phyloP scores from a whole-genome alignment of 2,888 invertebrate genomes.

The Stramonita haemastoma region DNA sequence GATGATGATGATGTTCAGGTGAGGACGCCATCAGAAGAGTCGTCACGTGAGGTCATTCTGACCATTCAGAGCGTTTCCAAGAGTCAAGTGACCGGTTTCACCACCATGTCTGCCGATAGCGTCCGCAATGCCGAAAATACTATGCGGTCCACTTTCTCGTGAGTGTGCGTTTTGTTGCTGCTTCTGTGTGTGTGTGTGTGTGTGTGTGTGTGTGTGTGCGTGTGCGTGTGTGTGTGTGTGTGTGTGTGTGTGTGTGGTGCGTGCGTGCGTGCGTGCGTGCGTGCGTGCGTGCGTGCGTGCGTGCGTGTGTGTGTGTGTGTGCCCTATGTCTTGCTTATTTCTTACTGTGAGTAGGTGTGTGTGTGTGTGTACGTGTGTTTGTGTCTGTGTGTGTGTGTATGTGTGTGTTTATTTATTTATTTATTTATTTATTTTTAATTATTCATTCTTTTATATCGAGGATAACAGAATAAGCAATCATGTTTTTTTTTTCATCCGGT shows the following conservation, averaged over 20 bases:
- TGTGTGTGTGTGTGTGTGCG: not conserved
- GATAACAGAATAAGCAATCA: too few relatives aligned
- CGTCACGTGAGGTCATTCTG: slow-evolving; percentile 47
- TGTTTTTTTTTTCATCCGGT: too few relatives aligned
- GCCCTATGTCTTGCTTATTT: not conserved
- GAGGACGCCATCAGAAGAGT: slow-evolving; percentile 43
- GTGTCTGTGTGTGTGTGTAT: too few relatives aligned
- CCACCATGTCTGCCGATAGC: not conserved
- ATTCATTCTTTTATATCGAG: too few relatives aligned
- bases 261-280: not conserved
- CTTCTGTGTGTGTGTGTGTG: not conserved
- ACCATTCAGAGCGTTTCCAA: slow-evolving; percentile 41
- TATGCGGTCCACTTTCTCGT: not conserved
- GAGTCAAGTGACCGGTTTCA: slow-evolving; percentile 24
- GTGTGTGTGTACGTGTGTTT: too few relatives aligned
- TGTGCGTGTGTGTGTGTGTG: too few relatives aligned
- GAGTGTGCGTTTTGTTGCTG: not conserved
- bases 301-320: not conserved
- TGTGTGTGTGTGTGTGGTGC: not conserved
- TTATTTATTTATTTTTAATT: too few relatives aligned
- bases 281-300: not conserved
- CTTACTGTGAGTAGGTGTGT: too few relatives aligned
- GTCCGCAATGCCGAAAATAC: not conserved
- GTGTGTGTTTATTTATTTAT: too few relatives aligned
- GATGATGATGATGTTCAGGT: not conserved